Evolutionary conservation across 2,888 invertebrate genomes (phyloP), one percentile per base, ranked within the genome.

Genomic region (Drosophila prolongata): DNA sequence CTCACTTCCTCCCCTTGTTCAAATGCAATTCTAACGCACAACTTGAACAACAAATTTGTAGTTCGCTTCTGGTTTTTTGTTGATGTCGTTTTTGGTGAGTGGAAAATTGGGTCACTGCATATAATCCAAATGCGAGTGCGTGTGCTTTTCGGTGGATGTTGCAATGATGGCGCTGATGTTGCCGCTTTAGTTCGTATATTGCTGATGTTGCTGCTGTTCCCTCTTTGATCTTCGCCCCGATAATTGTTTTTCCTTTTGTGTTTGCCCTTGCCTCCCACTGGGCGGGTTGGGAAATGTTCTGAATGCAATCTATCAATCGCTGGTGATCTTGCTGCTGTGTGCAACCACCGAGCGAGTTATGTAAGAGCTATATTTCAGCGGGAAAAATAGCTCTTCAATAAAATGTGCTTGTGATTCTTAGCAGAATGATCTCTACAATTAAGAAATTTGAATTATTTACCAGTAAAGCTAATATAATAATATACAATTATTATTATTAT

Each of bases 221-320:
- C 54, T 74, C 75, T 83, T 86, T 84, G 86, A 86, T 84, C 79
- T 85, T 78, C 66, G 62, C 65, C 60, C 64, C 59, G 49, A 37
- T 49, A 49, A 49, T 59, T 64, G 62, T 64, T 58, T 47, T 35
- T 37, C 35, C 16, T 40, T 47, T 19, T 19, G 10, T 16, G 58
- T 3, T 30, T 30, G 50, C 61, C 54, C 56, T 61, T 56, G 53
- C 57, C 69, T 50, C 70, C 58, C 73, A 66, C 73, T 54, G 66
- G 56, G 73, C 57, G 52, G 38, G 13, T 82, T 82, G 76, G 79
- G 83, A 72, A 86, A 86, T 67, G 75, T 68, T 80, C 75, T 86
- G 83, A 86, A 86, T 86, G 83, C 83, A 86, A 86, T 83, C 83
- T 83, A 83, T 83, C 83, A 83, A 85, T 64, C 77, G 75, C 6